Evolutionary conservation across 1,140 invertebrate genomes (phyloP).

Genomic region (Octopus sinensis): DNA sequence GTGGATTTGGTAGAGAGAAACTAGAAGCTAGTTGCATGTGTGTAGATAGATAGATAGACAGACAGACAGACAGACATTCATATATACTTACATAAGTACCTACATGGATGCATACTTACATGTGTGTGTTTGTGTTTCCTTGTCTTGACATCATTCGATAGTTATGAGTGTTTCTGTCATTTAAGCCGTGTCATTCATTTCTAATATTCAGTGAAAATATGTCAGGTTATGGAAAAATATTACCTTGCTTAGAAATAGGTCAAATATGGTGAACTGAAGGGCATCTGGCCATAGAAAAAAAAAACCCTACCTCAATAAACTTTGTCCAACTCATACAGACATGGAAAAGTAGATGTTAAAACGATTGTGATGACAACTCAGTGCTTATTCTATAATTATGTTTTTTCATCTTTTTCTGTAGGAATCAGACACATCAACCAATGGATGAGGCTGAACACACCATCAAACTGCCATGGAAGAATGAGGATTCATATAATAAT

Average conservation of each 20-base stretch:
- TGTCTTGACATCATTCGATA: too few relatives aligned
- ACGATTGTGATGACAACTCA: background rate
- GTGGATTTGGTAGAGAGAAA: too few relatives aligned
- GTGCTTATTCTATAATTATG: background rate
- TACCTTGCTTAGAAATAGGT: background rate
- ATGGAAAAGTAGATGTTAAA: background rate
- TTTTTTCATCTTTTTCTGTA: background rate
- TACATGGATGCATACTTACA: too few relatives aligned
- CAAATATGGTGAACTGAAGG: background rate
- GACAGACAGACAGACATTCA: too few relatives aligned
- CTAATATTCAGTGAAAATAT: too few relatives aligned
- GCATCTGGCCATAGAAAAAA: background rate
- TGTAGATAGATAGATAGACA: too few relatives aligned
- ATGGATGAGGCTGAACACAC: constrained; percentile 4
- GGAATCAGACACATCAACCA: background rate
- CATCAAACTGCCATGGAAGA: constrained; percentile 40
- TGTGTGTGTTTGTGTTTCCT: too few relatives aligned
- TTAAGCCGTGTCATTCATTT: too few relatives aligned
- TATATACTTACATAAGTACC: too few relatives aligned
- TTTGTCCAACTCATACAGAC: background rate
- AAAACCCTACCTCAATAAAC: background rate
- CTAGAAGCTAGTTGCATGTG: too few relatives aligned
- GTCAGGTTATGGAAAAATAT: background rate
- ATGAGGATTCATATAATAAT: constrained; percentile 25
- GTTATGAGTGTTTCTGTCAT: too few relatives aligned